phyloP scores from a whole-genome alignment of 2,797 vertebrate species.

The Uromys caudimaculatus region DNA sequence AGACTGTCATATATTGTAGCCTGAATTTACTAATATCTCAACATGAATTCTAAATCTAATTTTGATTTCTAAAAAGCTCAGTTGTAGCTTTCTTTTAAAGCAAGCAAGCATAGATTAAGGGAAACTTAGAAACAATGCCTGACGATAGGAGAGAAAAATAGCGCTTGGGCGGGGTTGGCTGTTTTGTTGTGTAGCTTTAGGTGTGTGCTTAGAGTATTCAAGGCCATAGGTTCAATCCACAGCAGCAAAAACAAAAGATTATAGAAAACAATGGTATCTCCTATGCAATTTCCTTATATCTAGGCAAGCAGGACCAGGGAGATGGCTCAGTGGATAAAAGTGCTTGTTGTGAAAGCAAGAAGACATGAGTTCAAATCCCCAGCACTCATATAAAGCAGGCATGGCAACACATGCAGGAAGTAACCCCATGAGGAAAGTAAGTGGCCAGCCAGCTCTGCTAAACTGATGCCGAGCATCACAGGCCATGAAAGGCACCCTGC shows the following conservation, averaged over 20 bases:
- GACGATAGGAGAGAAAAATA: neutral
- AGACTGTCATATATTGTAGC: neutral
- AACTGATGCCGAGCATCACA: too few species aligned
- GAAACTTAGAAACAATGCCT: neutral
- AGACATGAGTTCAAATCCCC: neutral
- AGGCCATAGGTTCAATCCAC: neutral
- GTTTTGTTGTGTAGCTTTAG: neutral
- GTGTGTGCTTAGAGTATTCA: neutral
- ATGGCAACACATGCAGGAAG: neutral
- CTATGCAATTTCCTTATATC: constrained; percentile 17
- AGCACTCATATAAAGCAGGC: neutral
- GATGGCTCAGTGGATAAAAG: neutral
- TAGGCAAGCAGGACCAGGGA: neutral
- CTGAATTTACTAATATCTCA: constrained; percentile 51
- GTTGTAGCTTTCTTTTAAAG: neutral
- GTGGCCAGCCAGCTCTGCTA: neutral
- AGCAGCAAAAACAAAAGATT: neutral
- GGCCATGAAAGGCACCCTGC: neutral
- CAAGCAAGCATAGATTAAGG: neutral
- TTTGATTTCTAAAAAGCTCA: constrained; percentile 27
- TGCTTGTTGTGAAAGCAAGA: neutral
- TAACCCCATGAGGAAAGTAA: neutral
- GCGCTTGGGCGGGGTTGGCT: neutral
- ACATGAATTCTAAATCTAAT: constrained; percentile 20
- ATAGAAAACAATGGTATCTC: neutral